A percentile compares a stretch with the other conserved stretches of the same genome.
Conservation (phyloP, 2,113 vertebrate genomes). For the Motacilla alba region DNA sequence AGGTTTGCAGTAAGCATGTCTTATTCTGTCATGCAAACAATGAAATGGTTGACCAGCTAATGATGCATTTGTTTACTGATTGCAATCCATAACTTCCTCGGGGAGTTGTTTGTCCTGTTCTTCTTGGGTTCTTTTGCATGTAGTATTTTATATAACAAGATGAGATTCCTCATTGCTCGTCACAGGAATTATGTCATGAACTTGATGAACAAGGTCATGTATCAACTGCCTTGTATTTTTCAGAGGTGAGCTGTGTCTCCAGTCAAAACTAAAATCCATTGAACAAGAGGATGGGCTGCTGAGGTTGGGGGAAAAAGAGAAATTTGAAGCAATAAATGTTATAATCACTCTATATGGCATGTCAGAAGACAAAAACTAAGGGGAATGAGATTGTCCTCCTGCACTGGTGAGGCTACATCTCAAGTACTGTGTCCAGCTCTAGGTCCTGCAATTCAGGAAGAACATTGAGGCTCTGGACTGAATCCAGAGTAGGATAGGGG, state of each 20-base stretch:
- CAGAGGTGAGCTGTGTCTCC: not conserved
- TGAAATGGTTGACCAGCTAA: not conserved
- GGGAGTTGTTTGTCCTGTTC: slow-evolving; percentile 22
- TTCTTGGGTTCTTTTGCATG: slow-evolving; percentile 2
- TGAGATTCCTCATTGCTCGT: not conserved
- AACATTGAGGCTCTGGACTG: fast-evolving
- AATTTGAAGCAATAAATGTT: not conserved
- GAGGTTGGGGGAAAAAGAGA: not conserved
- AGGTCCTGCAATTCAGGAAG: not conserved
- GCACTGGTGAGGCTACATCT: not conserved
- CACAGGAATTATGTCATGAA: not conserved
- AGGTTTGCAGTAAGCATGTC: not conserved
- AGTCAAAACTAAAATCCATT: not conserved
- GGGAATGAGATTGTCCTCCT: not conserved
- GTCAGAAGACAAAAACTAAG: not conserved
- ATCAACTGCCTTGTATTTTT: not conserved
- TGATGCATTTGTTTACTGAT: slow-evolving; percentile 22
- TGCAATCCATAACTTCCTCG: slow-evolving; percentile 20
- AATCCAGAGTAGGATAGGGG: not conserved
- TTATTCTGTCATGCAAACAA: not conserved
- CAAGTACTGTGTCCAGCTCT: not conserved
- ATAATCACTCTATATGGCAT: not conserved
- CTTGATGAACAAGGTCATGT: not conserved
- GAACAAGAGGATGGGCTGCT: not conserved
- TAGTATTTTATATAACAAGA: not conserved